phyloP scores from a whole-genome alignment of 2,888 invertebrate genomes.

The Lycia hirtaria region DNA sequence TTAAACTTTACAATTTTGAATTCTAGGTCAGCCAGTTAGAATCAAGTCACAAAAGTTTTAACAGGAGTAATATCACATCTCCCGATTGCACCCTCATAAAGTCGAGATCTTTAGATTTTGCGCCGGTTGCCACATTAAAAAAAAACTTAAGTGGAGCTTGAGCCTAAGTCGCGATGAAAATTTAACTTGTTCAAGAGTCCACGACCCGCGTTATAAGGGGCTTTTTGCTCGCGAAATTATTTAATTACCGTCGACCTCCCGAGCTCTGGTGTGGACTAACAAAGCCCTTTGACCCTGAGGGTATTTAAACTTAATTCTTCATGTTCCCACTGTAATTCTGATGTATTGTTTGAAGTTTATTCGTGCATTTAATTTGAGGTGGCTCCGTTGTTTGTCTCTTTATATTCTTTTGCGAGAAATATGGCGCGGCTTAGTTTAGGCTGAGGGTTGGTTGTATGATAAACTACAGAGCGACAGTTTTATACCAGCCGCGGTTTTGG shows the following conservation, averaged over 20 bases:
- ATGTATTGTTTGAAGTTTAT: constrained; percentile 47
- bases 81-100: no score
- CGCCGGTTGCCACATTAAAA: no score
- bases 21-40: no score
- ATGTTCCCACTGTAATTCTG: constrained; percentile 43
- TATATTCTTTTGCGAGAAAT: constrained; percentile 38
- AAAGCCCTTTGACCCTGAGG: constrained; percentile 47
- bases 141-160: constrained; percentile 8
- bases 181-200: constrained; percentile 51
- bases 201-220: constrained; percentile 41
- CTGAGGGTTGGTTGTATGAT: constrained; percentile 1
- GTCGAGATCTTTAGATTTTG: no score
- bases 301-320: constrained; percentile 54
- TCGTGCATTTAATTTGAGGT: constrained; percentile 41
- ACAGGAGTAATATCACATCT: no score
- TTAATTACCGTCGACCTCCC: constrained; percentile 44
- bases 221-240: constrained; percentile 55
- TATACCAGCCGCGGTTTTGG: not conserved
- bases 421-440: constrained; percentile 32
- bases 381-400: constrained; percentile 38
- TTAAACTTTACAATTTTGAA: no score
- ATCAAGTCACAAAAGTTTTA: no score
- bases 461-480: constrained; percentile 4
- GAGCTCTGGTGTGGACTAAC: constrained; percentile 42
- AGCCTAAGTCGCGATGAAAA: constrained; percentile 44